Evolutionary conservation across 64 coral and sea anemone species (phyloP).

Genomic region (Actinia tenebrosa): DNA sequence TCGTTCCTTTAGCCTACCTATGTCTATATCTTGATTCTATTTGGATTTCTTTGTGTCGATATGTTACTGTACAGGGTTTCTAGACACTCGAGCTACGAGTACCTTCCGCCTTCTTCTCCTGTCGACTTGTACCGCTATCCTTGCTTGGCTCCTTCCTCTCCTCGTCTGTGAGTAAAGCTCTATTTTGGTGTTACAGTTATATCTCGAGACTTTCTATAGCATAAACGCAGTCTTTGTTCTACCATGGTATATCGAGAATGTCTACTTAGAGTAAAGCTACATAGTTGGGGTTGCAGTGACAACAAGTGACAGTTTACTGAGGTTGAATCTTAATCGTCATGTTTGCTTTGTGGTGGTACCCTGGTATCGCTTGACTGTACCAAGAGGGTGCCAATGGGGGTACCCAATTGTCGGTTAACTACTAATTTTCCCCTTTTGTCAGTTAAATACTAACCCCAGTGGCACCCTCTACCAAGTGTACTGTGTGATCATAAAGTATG

Average conservation of each 20-base stretch:
- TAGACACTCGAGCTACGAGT: conserved; percentile 65
- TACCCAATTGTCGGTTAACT: too few species aligned
- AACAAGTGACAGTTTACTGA: too few species aligned
- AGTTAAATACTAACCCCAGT: too few species aligned
- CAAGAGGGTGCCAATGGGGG: too few species aligned
- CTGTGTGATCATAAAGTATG: not conserved
- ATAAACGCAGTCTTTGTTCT: not conserved
- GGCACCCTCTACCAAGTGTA: too few species aligned
- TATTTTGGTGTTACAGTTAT: not conserved
- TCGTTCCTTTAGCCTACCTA: not conserved
- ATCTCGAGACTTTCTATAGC: not conserved
- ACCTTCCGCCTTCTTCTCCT: conserved; percentile 43
- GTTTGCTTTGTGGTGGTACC: too few species aligned
- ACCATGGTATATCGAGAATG: too few species aligned
- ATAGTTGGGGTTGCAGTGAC: too few species aligned
- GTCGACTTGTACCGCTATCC: conserved; percentile 30
- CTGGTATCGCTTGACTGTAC: too few species aligned
- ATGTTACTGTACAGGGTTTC: not conserved
- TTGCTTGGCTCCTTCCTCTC: conserved; percentile 15
- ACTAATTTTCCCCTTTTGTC: too few species aligned
- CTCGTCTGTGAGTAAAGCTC: conserved; percentile 21
- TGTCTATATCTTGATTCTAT: not conserved
- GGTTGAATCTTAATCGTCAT: too few species aligned
- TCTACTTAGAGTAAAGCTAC: too few species aligned
- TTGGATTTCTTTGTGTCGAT: conserved; percentile 9